Base-by-base conservation (phyloP, 2,888 invertebrate genomes). In the Drosophila atroscutellata region DNA sequence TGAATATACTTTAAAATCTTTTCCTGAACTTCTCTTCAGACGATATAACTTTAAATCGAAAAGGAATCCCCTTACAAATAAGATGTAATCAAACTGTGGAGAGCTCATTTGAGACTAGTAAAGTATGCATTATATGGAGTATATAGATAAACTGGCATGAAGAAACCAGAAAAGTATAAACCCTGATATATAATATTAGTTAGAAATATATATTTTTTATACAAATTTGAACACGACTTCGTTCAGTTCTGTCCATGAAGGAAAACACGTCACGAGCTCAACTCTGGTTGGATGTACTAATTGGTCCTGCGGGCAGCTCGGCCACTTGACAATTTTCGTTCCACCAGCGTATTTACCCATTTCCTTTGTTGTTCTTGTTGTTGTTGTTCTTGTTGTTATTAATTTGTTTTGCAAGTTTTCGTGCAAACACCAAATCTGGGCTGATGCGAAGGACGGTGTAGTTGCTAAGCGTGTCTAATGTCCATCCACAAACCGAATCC, bases 331-430 rank as follows among this genome's bases (percentile, higher is more conserved):
- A 69, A 63, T 61, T 57, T 49, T 51, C 42, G 34, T 28, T 52
- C 51, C 39, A 34, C 9, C 34, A 69, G 30, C 69, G 28, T 13
- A 47, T 20, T 30, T 11, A 13, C 34, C n/a, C 20, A 6, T 13
- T 20, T 7, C 34, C 26, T 30, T 36, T 57, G 28, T n/a, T 39
- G 30, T 36, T 57, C 18, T 20, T 39, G 30, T 62, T 83, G 70
- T 75, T 71, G 67, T 65, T 89, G 72, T 80, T 85, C 77, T 72
- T 86, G 68, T 83, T 86, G 88, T 72, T 86, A 73, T 86, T 86
- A 88, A 86, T 86, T 88, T 89, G 85, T 83, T 72, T 78, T 70
- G 74, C 72, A 88, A 89, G 75, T 90, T 84, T 83, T 82, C 60
- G 63, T 47, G 11, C 28, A 67, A 51, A 36, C 24, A 2, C 24